A percentile compares a stretch with the other conserved stretches of the same genome.
These are phyloP conservation scores for Baccha elongata DNA, from an alignment of 2,888 invertebrate genomes.

Conservation along the genomic window DNA sequence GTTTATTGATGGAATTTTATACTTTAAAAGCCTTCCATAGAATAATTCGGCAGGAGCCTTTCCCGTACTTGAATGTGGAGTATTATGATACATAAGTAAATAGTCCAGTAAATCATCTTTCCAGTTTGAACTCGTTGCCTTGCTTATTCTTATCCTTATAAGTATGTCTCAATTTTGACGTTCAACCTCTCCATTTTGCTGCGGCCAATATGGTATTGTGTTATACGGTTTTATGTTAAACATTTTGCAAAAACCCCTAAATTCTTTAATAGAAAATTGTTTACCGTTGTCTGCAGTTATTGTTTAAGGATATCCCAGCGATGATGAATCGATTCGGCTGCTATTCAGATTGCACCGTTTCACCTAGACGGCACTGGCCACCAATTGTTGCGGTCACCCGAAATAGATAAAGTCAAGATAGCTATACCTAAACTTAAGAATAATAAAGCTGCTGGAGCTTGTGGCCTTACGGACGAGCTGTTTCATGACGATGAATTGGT, in stretches of 20 bases:
- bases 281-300: not conserved
- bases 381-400: too few relatives aligned
- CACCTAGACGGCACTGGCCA: too few relatives aligned
- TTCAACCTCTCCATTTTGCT: too few relatives aligned
- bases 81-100: constrained; percentile 16
- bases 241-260: not conserved
- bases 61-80: constrained; percentile 8
- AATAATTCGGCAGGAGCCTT: constrained; percentile 17
- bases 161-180: constrained; percentile 6
- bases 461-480: too few relatives aligned
- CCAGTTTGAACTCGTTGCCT: not conserved
- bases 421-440: too few relatives aligned
- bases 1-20: not conserved
- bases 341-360: too few relatives aligned
- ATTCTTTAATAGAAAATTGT: constrained; percentile 6
- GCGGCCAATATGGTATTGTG: not conserved
- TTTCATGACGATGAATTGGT: too few relatives aligned
- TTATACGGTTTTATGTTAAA: not conserved
- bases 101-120: constrained; percentile 3
- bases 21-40: constrained; percentile 3
- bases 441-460: too few relatives aligned
- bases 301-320: not conserved
- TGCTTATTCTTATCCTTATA: constrained; percentile 5
- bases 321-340: too few relatives aligned
- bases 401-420: too few relatives aligned